These are phyloP conservation scores for Pyrocephalus nanus DNA, from an alignment of 2,797 vertebrate species.

Conservation along the genomic window DNA sequence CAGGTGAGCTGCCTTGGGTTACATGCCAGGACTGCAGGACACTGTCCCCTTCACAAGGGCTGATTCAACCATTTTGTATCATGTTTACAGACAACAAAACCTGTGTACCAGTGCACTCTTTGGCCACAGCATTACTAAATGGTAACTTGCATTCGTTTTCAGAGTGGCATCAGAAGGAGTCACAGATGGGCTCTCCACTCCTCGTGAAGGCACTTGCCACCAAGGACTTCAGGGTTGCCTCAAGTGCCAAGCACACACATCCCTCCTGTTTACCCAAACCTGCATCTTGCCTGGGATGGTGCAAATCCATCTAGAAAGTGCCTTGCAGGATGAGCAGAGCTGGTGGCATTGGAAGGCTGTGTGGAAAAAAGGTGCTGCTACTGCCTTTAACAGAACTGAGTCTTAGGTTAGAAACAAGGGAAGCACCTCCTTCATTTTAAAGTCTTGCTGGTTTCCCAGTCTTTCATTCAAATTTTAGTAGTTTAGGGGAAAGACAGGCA, in stretches of 20 bases:
- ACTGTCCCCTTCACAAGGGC: neutral
- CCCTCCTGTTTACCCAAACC: neutral
- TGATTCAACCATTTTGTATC: neutral
- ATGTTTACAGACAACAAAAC: fast-evolving
- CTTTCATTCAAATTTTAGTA: neutral
- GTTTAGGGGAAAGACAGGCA: neutral
- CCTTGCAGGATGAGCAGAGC: neutral
- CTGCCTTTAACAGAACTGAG: neutral
- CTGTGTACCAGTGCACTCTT: fast-evolving
- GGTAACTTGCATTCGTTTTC: neutral
- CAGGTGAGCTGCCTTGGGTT: neutral
- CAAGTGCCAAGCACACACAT: no score
- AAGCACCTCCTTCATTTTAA: neutral
- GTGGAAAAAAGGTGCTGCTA: neutral
- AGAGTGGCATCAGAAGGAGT: neutral
- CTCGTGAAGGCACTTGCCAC: neutral
- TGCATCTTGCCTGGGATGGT: fast-evolving
- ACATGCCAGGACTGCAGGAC: neutral
- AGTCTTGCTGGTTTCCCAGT: neutral
- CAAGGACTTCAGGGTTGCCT: neutral
- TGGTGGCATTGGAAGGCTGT: no score
- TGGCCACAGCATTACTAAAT: neutral
- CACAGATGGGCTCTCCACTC: neutral
- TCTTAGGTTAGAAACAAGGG: neutral
- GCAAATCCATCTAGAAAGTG: neutral